Percentiles rank a stretch among this genome's conserved stretches.
Evolutionary conservation across 2,888 invertebrate species (phyloP).

Genomic region (Conomelus anceps): DNA sequence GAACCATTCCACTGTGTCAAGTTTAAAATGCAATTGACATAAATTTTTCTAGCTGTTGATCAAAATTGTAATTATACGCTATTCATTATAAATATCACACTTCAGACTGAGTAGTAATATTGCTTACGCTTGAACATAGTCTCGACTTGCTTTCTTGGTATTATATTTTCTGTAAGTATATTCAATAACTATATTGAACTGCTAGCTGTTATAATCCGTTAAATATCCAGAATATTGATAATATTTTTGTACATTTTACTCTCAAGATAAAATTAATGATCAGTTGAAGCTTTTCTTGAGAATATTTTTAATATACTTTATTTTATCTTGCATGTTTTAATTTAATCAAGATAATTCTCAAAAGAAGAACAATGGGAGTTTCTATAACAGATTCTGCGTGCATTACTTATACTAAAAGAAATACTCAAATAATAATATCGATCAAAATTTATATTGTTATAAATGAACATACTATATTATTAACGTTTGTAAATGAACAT

Average conservation of each 20-base stretch:
- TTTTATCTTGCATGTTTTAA: not conserved
- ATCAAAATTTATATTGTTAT: too few species aligned
- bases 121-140: not conserved
- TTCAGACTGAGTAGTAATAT: not conserved
- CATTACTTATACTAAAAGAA: too few species aligned
- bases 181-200: not conserved
- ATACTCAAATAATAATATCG: too few species aligned
- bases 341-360: not conserved
- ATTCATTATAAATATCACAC: not conserved
- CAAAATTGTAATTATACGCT: not conserved
- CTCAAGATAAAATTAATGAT: not conserved
- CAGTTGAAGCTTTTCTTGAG: not conserved
- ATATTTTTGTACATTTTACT: too few species aligned
- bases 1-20: too few species aligned
- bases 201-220: not conserved
- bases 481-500: too few species aligned
- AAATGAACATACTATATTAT: too few species aligned
- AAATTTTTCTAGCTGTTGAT: too few species aligned
- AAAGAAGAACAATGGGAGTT: too few species aligned
- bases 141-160: not conserved
- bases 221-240: not conserved
- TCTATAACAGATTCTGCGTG: too few species aligned
- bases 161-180: not conserved
- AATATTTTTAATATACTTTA: not conserved
- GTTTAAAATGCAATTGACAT: too few species aligned